Conservation (phyloP, 2,888 invertebrate genomes). For the Carcina quercana region DNA sequence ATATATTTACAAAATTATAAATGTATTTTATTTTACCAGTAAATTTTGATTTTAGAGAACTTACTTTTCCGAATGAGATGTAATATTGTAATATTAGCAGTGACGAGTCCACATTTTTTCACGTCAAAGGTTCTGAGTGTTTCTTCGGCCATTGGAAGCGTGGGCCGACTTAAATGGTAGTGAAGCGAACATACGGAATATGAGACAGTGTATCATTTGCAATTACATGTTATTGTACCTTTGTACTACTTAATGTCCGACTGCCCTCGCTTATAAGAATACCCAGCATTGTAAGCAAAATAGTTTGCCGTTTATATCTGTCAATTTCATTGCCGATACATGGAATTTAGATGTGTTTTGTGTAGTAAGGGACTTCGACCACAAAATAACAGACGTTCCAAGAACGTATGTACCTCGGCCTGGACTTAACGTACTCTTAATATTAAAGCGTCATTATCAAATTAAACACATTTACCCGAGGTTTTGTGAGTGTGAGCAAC, state of each 20-base stretch:
- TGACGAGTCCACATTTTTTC: no score
- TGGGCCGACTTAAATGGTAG: constrained; percentile 63
- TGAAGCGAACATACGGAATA: constrained; percentile 47
- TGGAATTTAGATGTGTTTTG: constrained; percentile 2
- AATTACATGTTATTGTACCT: constrained; percentile 72
- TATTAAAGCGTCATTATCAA: no score
- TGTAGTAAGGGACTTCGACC: constrained; percentile 1
- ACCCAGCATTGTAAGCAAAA: constrained; percentile 65
- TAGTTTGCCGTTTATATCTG: constrained; percentile 51
- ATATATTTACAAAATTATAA: no score
- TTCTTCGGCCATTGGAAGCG: constrained; percentile 25
- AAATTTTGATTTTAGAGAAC: no score
- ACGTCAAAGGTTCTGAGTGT: constrained; percentile 30
- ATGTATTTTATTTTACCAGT: no score
- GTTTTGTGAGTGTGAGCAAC: no score
- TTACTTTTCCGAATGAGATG: no score
- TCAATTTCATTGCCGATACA: constrained; percentile 41
- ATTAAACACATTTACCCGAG: no score
- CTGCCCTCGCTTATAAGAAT: constrained; percentile 42
- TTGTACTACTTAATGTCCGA: constrained; percentile 61
- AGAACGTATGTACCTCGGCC: no score
- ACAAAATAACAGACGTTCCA: no score
- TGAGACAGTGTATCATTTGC: constrained; percentile 70
- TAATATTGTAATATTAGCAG: no score
- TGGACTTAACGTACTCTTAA: no score